phyloP scores from a whole-genome alignment of 1,140 invertebrate species.

The Drosophila gunungcola region DNA sequence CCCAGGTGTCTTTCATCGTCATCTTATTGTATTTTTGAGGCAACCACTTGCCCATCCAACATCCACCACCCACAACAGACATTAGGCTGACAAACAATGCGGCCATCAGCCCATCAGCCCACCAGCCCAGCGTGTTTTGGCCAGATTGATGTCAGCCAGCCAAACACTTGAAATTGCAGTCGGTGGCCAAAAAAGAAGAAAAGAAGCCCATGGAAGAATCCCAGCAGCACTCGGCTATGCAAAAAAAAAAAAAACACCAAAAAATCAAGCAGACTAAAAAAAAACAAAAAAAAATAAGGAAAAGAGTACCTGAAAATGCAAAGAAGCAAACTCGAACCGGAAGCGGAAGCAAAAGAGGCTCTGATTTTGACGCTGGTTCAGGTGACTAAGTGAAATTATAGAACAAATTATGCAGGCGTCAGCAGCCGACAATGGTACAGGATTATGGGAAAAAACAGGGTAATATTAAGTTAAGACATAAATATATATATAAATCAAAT shows the following conservation, averaged over 20 bases:
- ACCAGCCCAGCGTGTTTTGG: constrained; percentile 39
- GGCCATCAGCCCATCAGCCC: constrained; percentile 17
- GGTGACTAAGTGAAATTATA: constrained; percentile 45
- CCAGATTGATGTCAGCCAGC: constrained; percentile 73
- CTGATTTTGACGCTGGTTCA: constrained; percentile 36
- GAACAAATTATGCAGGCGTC: constrained; percentile 32
- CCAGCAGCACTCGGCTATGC: constrained; percentile 41
- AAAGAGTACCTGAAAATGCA: constrained; percentile 10
- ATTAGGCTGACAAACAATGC: constrained; percentile 81
- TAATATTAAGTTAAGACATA: neutral
- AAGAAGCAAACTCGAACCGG: constrained; percentile 35
- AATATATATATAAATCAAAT: too few species aligned
- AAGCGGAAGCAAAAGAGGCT: constrained; percentile 41
- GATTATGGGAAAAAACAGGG: too few species aligned
- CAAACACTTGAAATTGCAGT: constrained; percentile 75
- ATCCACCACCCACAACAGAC: constrained; percentile 52
- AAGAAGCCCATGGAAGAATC: constrained; percentile 4
- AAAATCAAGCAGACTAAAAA: neutral
- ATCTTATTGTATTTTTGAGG: constrained; percentile 76
- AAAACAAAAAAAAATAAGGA: neutral
- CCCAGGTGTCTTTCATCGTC: constrained; percentile 79
- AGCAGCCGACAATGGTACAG: neutral
- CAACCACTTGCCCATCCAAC: constrained; percentile 4
- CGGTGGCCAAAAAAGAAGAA: constrained; percentile 38
- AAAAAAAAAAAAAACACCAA: constrained; percentile 2